Base-by-base conservation (phyloP, 92 coral and sea anemone species). In the Bergia sp. region DNA sequence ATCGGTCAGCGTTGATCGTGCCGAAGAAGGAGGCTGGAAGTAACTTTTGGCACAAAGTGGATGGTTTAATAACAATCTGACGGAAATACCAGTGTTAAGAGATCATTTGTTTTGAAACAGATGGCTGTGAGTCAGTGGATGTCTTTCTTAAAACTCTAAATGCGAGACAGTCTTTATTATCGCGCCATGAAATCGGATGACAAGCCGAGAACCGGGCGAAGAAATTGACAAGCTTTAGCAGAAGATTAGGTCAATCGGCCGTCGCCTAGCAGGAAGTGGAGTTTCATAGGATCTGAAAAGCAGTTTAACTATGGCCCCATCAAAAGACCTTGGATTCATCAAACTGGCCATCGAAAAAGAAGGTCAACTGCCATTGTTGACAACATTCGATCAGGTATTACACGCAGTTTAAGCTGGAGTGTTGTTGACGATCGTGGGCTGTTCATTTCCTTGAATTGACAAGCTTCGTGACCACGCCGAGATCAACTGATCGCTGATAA, bases 341-440 rank as follows among this genome's bases (percentile, higher is more conserved):
- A 90, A 93, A 73, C 76, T 95, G 50, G 98, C 98, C 66, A 92
- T 95, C 86, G 95, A 93, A 83, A 92, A 89, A 75, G 96, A 95
- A 78, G 98, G 98, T 13, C 96, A 95, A 86, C 93, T 92, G 53
- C 96, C 98, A 23, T 85, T 90, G 73, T 90, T 95, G 3, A 95
- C 96, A 43, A 82, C 94, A 11, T 89, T 95, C 77, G 96, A 95
- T 76, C 98, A 95, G 98, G 96, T 93, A 89, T 15, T 66, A 65
- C 37, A 65, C 58, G 50, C 16, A 29, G 50, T 61, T 61, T 12
- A 37, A 20, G 37, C 40, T 71, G 72, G 64, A 81, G 40, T 40
- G 49, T 41, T 82, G 64, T 55, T 10, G 18, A 0, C 38, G 20
- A 65, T 89, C 37, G 73, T 38, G 23, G 67, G 57, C 53, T 39